Evolutionary conservation across 2,113 vertebrate genomes (phyloP).

Genomic region (Struthio camelus): DNA sequence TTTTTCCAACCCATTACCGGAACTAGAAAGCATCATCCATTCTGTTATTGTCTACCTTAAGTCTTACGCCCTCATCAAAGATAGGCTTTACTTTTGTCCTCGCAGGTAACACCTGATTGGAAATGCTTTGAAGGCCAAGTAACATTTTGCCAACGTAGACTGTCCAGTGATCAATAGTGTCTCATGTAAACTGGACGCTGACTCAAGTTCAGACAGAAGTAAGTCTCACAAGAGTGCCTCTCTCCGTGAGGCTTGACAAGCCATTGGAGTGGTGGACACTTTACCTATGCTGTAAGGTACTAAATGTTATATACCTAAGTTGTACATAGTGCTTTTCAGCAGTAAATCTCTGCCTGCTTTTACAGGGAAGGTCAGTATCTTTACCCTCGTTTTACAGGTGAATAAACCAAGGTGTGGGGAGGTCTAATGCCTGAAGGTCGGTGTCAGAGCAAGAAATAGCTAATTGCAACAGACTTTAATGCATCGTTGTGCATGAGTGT

Average conservation of each 20-base stretch:
- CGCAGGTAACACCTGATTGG: not conserved
- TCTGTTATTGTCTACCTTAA: not conserved
- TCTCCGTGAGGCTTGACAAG: not conserved
- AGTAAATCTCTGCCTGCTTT: conserved; percentile 21
- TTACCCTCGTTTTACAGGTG: not conserved
- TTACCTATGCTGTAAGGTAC: not conserved
- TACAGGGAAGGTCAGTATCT: not conserved
- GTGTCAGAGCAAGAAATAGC: not conserved
- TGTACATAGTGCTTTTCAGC: not conserved
- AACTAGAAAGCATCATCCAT: not conserved
- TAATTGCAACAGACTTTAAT: conserved; percentile 37
- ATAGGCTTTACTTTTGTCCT: not conserved
- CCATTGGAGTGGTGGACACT: not conserved
- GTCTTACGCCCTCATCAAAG: not conserved
- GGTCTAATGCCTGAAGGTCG: not conserved
- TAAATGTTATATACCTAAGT: not conserved
- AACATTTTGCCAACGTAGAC: not conserved
- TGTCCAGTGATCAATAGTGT: not conserved
- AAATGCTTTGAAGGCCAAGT: not conserved
- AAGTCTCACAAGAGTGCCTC: fast-evolving
- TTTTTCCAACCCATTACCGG: not conserved
- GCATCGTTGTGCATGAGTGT: not conserved
- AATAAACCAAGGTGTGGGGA: not conserved
- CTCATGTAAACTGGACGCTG: not conserved
- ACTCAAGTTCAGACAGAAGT: not conserved